Base-by-base conservation (phyloP, 2,113 vertebrate genomes). In the Tyto alba region DNA sequence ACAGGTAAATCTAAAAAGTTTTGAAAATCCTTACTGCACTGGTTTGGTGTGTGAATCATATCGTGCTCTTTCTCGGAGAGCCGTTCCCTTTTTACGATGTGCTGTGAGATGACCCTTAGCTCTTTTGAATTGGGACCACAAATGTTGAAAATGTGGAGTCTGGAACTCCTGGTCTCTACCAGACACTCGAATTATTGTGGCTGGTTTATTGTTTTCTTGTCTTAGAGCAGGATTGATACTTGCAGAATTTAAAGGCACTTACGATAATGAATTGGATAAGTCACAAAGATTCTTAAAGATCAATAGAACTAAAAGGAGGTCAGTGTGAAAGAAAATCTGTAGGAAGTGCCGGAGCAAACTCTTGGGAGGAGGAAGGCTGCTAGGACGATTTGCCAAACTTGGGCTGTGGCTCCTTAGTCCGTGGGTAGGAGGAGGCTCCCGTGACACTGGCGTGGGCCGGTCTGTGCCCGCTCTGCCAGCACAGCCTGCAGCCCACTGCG, bases 311-410 rank as follows among this genome's bases (percentile, higher is more conserved):
- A 25, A 72, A 81, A 64, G 34, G 63, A 57, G 72, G 36, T 67
- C 27, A n/a, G 11, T 7, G 36, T 77, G 53, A 67, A 62, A 71
- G 43, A 17, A 82, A n/a, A 81, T 34, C n/a, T 50, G n/a, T 38
- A 66, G 40, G 59, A 69, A 48, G 23, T 30, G 27, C 11, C 41
- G 0, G 2, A 76, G 32, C 63, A 75, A 68, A 41, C 60, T 40
- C 5, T 16, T 79, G 55, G 18, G 21, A 64, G 55, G 55, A 59
- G 29, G 16, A 67, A 41, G 47, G 7, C 21, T 52, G 41, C 55
- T 77, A 20, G 41, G 48, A 36, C 1, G 1, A 17, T 47, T 80
- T 38, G 38, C 4, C 0, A 1, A 38, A 20, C 8, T 41, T 53
- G 25, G 34, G 25, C 23, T 47, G n/a, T 16, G 13, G 18, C 17